phyloP scores from a whole-genome alignment of 2,888 invertebrate species.

The Sinotaia quadrata region DNA sequence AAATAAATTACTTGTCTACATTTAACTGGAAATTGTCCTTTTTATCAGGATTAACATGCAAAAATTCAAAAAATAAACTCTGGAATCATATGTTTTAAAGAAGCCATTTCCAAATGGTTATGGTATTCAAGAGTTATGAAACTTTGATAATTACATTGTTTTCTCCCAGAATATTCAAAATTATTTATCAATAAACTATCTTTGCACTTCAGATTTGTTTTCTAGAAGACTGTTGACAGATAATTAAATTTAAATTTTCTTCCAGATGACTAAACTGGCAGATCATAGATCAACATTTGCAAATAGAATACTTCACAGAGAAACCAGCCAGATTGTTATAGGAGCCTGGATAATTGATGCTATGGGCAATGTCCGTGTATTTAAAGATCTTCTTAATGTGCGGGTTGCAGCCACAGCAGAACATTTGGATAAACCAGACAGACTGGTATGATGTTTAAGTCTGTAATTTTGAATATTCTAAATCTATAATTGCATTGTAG shows the following conservation, averaged over 20 bases:
- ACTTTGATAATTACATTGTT: no score
- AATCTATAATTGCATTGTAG: neutral
- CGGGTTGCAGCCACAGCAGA: slow-evolving; percentile 41
- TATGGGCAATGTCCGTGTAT: slow-evolving; percentile 29
- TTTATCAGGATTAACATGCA: no score
- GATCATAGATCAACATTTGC: slow-evolving; percentile 41
- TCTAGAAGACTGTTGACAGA: no score
- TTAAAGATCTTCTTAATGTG: slow-evolving; percentile 34
- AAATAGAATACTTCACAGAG: slow-evolving; percentile 39
- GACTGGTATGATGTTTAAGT: slow-evolving; percentile 35
- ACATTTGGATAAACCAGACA: slow-evolving; percentile 34
- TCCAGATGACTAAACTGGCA: slow-evolving; percentile 36
- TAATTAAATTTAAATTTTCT: no score
- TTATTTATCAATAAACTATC: neutral
- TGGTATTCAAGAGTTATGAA: no score
- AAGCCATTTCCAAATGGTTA: no score
- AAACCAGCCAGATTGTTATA: slow-evolving; percentile 42
- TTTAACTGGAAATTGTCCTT: no score
- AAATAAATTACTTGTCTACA: no score
- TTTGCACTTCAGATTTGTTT: neutral
- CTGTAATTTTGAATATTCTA: no score
- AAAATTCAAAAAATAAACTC: no score
- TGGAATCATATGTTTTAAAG: no score
- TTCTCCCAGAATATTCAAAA: no score
- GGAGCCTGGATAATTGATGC: slow-evolving; percentile 40